Evolutionary conservation across 2,797 vertebrate genomes (phyloP).

Genomic region (Lemur catta): DNA sequence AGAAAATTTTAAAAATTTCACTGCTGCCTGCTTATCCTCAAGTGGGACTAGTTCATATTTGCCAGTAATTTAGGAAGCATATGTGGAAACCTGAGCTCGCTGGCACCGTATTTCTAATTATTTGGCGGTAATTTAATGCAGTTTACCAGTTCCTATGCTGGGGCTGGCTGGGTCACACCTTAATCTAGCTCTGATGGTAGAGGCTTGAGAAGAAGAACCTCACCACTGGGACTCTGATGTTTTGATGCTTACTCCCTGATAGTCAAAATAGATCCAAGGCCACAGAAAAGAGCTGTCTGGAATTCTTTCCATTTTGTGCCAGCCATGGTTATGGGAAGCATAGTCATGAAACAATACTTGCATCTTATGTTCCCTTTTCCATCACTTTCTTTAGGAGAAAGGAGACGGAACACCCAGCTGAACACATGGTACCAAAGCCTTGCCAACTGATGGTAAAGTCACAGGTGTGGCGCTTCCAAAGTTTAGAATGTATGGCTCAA

Average conservation of each 20-base stretch:
- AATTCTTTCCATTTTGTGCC: conserved; percentile 31
- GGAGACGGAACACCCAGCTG: background rate
- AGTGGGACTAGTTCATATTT: background rate
- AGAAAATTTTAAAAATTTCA: background rate
- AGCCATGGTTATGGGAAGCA: conserved; percentile 3
- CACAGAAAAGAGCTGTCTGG: background rate
- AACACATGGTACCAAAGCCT: background rate
- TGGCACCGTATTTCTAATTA: background rate
- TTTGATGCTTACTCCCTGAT: background rate
- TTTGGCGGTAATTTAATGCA: background rate
- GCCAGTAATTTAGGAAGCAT: background rate
- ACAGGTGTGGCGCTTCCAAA: background rate
- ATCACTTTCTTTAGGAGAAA: conserved; percentile 11
- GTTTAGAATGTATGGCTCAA: background rate
- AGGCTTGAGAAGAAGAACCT: background rate
- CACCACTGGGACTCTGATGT: background rate
- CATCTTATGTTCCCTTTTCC: background rate
- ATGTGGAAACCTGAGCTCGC: background rate
- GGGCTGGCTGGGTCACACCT: background rate
- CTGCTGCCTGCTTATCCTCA: background rate
- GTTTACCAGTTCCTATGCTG: background rate
- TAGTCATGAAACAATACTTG: background rate
- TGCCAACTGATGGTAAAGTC: background rate
- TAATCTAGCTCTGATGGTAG: background rate
- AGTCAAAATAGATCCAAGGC: conserved; percentile 21